A percentile compares a stretch with the other conserved stretches of the same genome.
Evolutionary conservation across 2,797 vertebrate species (phyloP).

Genomic region (Chaetodon trifasciatus): DNA sequence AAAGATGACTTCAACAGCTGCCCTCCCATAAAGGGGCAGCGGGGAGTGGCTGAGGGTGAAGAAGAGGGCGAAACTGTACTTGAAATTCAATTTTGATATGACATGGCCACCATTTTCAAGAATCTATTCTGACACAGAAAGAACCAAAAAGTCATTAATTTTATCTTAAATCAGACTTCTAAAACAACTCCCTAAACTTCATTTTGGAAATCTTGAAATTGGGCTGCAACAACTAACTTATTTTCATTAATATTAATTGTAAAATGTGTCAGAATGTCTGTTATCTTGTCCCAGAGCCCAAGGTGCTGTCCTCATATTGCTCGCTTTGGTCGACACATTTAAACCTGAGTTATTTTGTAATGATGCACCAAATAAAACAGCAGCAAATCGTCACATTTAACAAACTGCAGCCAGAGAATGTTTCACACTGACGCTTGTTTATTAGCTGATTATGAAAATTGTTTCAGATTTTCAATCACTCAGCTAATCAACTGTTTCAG

Average conservation of each 20-base stretch:
- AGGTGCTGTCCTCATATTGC: neutral
- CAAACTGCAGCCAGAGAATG: neutral
- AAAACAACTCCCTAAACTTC: neutral
- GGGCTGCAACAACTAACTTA: neutral
- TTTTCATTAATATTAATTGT: conserved; percentile 7
- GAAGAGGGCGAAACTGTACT: neutral
- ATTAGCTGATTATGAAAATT: neutral
- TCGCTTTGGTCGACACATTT: neutral
- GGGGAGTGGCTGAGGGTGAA: conserved; percentile 1
- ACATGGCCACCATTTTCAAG: conserved; percentile 21
- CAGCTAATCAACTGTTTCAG: neutral
- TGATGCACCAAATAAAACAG: neutral
- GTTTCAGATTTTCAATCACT: neutral
- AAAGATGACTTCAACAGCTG: conserved; percentile 22
- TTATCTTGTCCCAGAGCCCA: neutral
- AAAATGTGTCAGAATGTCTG: neutral
- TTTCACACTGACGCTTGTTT: neutral
- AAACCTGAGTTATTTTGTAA: neutral
- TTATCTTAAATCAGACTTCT: conserved; percentile 16
- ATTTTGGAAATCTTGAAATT: conserved; percentile 17
- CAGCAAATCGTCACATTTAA: neutral
- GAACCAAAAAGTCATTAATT: conserved; percentile 11
- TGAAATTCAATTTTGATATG: conserved; percentile 5
- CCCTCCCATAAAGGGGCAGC: conserved; percentile 12
- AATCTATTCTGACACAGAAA: neutral